Percentiles rank a stretch among this genome's conserved stretches.
Evolutionary conservation across 1,140 invertebrate species (phyloP).

Genomic region (Palaemon carinicauda): DNA sequence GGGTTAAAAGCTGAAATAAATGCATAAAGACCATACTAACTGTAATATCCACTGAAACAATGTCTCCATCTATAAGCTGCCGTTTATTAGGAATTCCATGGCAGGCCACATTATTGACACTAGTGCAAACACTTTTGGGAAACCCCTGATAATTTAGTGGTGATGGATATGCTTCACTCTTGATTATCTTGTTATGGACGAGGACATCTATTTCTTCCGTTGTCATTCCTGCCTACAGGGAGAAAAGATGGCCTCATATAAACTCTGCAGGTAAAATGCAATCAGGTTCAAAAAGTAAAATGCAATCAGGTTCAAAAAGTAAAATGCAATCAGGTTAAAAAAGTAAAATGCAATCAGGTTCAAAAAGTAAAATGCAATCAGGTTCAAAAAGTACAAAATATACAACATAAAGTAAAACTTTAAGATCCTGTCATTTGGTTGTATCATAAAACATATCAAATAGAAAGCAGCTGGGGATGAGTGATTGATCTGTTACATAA

Average conservation of each 20-base stretch:
- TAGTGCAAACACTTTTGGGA: constrained; percentile 94
- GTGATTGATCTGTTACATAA: too few species aligned
- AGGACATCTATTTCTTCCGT: constrained; percentile 87
- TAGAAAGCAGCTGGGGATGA: too few species aligned
- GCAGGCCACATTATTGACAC: constrained; percentile 92
- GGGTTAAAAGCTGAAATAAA: not conserved
- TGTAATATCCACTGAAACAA: constrained; percentile 91
- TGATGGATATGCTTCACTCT: constrained; percentile 87
- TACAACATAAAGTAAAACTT: too few species aligned
- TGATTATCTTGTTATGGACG: constrained; percentile 76
- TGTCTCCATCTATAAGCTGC: constrained; percentile 83
- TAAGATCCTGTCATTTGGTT: too few species aligned
- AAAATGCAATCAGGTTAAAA: too few species aligned
- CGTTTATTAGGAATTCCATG: constrained; percentile 94
- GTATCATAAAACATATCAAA: too few species aligned
- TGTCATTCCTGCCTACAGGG: constrained; percentile 79
- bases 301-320: too few species aligned
- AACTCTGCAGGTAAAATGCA: not conserved
- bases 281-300: too few species aligned
- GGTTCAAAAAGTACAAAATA: too few species aligned
- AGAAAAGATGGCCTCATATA: not conserved
- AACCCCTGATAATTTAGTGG: constrained; percentile 85
- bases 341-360: too few species aligned
- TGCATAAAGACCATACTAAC: constrained; percentile 69
- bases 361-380: too few species aligned